Evolutionary conservation across 1,140 invertebrate genomes (phyloP), one percentile per base, ranked within the genome.

Genomic region (Diorhabda sublineata): DNA sequence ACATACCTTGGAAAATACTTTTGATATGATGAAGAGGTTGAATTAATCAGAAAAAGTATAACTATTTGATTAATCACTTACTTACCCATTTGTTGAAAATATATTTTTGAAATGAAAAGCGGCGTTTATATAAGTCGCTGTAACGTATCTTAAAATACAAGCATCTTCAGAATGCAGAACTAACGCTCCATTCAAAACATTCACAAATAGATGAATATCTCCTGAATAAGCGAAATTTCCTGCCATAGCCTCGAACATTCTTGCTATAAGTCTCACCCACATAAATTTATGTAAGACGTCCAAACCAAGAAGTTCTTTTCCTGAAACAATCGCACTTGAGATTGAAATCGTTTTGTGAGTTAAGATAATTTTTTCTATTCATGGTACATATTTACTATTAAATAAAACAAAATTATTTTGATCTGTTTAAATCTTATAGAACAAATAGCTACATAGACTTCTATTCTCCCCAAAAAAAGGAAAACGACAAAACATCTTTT

Each of bases 211-310:
- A 80, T 98, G 96, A 61, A 99, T 95, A 80, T 99, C 98, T 56
- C 94, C 92, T 0, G 96, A 97, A 80, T 98, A 98, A 2, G 96
- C 96, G 79, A 99, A 98, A 78, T 99, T 98, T 9, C 94, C 94
- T 3, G 95, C 95, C 96, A 99, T 99, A 0, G 95, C 95, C 83
- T 97, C 95, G 80, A 99, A 99, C 96, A 99, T 98, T 61, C 95
- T 88, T 0, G 93, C 91, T 73, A 99, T 97, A 41, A 99, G 83
- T 71, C 96, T 91, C 2, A 97, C 94, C 98, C 98, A 99, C 88
- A 96, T 96, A 78, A 98, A 97, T 82, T 99, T 99, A 81, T 99
- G 97, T 69, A 99, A 85, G 0, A 98, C 94, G 82, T 99, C 98
- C 69, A 99, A 83, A 2, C 95, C 95, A 61, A 97, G 87, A 47